Evolutionary conservation across 2,797 vertebrate genomes (phyloP), one percentile per base, ranked within the genome.

Genomic region (Myioborus miniatus): DNA sequence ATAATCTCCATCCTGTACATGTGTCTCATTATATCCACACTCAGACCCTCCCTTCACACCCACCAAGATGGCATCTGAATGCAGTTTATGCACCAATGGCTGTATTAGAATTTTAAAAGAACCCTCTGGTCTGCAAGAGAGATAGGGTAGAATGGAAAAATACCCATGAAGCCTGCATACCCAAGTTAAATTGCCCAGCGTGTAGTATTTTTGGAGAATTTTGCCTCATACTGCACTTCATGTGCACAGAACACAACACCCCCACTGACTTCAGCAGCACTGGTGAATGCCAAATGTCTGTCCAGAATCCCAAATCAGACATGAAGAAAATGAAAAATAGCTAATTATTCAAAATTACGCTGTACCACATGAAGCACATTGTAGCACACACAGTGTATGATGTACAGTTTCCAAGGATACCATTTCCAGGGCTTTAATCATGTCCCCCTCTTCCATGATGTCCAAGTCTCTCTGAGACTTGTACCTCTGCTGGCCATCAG

Each of bases 141-240:
- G 41, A 32, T 60, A 37, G 11, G 1, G 12, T 59, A 44, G 29
- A 59, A 52, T 47, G 29, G 27, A 64, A 69, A 55, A 50, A 18
- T 20, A 43, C 16, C 32, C 20, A 20, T 5, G 17, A 53, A 78
- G 15, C 22, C 62, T 52, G 32, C 23, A 47, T 50, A 56, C 22
- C 47, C 30, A 32, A 12, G 41, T 69, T 70, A n/a, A 70, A 46
- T 69, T 59, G 24, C 44, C n/a, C 36, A n/a, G 24, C 39, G 36
- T 0, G 0, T 50, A 26, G 26, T 53, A 46, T 21, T 81, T 79
- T 62, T 29, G 1, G 9, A 78, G 59, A 12, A 49, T 4, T 62
- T 79, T 22, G 9, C 32, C 53, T 74, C 36, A 52, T 9, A 64
- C 34, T 17, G 36, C 34, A 19, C 20, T 49, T 44, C 1, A 6